Percentiles rank a stretch among this genome's conserved stretches.
These are phyloP conservation scores for Myripristis jacobus DNA, from an alignment of 2,797 vertebrate species.

Conservation along the genomic window DNA sequence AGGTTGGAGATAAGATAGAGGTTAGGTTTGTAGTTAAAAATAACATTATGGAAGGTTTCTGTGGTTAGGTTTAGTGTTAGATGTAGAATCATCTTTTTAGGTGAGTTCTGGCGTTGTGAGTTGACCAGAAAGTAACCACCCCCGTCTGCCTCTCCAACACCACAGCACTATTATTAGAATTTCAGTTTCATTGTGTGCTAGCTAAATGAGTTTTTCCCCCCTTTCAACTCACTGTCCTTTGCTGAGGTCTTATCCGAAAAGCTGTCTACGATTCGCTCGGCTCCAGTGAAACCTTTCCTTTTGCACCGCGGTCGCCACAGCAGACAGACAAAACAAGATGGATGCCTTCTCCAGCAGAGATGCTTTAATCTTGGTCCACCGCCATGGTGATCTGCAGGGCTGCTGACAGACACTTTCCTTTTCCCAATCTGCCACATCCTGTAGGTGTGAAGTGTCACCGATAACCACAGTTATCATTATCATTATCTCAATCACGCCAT, in stretches of 20 bases:
- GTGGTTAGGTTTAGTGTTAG: too few species aligned
- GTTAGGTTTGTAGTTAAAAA: background rate
- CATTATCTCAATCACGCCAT: slow-evolving; percentile 1
- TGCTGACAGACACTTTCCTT: slow-evolving; percentile 27
- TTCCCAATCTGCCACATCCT: slow-evolving; percentile 20
- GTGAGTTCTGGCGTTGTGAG: background rate
- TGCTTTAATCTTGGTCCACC: slow-evolving; percentile 36
- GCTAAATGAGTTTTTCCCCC: slow-evolving; percentile 12
- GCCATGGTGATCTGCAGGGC: background rate
- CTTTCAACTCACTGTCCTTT: slow-evolving; percentile 22
- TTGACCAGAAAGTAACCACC: background rate
- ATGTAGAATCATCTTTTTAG: background rate
- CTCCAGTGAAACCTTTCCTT: background rate
- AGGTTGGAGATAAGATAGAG: too few species aligned
- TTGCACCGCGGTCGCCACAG: slow-evolving; percentile 6
- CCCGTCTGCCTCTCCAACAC: too few species aligned
- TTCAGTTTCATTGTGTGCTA: background rate
- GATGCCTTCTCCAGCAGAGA: slow-evolving; percentile 25
- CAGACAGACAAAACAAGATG: slow-evolving; percentile 59
- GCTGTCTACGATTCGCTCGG: slow-evolving; percentile 32
- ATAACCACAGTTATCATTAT: slow-evolving; percentile 26
- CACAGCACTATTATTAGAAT: background rate
- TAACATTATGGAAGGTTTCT: too few species aligned
- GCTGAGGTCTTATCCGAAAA: slow-evolving; percentile 42
- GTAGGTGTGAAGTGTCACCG: slow-evolving; percentile 22